Base-by-base conservation (phyloP, 2,797 vertebrate species). In the Pipistrellus pygmaeus region DNA sequence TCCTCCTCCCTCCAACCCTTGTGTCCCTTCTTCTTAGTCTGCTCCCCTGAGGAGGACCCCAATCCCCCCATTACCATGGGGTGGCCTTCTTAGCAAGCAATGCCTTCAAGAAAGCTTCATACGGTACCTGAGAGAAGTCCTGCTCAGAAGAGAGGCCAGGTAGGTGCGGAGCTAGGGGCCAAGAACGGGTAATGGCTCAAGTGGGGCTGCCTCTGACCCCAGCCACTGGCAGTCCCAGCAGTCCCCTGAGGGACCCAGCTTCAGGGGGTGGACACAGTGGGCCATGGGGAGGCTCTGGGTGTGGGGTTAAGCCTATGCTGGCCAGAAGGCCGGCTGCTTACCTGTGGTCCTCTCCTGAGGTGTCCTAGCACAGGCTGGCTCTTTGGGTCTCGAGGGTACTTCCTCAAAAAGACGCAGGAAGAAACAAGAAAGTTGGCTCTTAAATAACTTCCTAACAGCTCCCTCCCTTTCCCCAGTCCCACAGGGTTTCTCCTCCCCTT, bases 361-460 rank as follows among this genome's bases (percentile, higher is more conserved):
- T 35, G 64, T 62, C 66, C 85, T 57, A 5, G 71, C 14, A 6
- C 41, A 30, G 88, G 73, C 85, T 77, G 2, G 77, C 82, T 21
- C 53, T 90, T 83, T 76, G 93, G 55, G 87, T 90, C 95, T 97
- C 85, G 93, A 91, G 81, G 55, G 90, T 89, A 96, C 96, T 98
- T 97, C 97, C 97, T 97, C 97, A 95, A 96, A 95, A 88, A 38
- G 92, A 96, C 38, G 8, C 96, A 41, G 80, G 71, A 68, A 82
- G 71, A 92, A 66, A 68, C 86, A n/a, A 80, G 91, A 88, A 97
- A 97, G 85, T 44, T 94, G 64, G 96, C 32, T 94, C 96, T 98
- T 98, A 98, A 98, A 94, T 97, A 98, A 95, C 90, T 95, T 97
- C 97, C 89, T 76, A 95, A 96, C 96, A 94, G 93, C 95, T 96